These are phyloP conservation scores for Baronia brevicornis DNA, from an alignment of 2,888 invertebrate genomes.

Conservation along the genomic window DNA sequence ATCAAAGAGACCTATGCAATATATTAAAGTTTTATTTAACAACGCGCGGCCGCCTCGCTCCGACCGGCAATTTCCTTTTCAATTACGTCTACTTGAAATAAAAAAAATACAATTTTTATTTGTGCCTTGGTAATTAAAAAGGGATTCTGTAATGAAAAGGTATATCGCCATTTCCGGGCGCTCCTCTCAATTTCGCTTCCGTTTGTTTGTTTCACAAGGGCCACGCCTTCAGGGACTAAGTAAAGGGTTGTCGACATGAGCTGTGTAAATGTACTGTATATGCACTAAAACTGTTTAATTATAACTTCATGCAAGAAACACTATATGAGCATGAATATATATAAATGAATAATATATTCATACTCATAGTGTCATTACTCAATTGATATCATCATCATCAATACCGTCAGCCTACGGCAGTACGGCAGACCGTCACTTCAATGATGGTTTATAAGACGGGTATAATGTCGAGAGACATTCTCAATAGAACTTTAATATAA, in stretches of 20 bases:
- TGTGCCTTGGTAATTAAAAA: conserved; percentile 73
- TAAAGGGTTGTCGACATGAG: conserved; percentile 52
- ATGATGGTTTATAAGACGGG: no score
- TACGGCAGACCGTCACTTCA: no score
- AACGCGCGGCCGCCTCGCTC: conserved; percentile 52
- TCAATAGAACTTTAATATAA: no score
- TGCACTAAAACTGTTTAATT: conserved; percentile 32
- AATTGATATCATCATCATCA: no score
- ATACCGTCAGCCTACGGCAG: no score
- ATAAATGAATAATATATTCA: no score
- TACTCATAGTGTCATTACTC: no score
- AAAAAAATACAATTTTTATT: conserved; percentile 72
- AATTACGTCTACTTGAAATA: conserved; percentile 74
- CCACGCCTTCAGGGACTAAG: conserved; percentile 59
- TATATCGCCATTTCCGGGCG: conserved; percentile 70
- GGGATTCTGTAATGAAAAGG: conserved; percentile 75
- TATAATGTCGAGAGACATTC: no score
- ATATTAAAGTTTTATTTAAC: conserved; percentile 72
- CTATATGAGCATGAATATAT: no score
- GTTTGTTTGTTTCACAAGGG: conserved; percentile 64
- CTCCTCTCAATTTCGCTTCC: conserved; percentile 73
- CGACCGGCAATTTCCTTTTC: conserved; percentile 71
- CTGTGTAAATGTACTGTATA: conserved; percentile 38
- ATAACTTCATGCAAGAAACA: conserved; percentile 15
- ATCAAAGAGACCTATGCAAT: conserved; percentile 73